Percentiles rank a stretch among this genome's conserved stretches.
These are phyloP conservation scores for Rutilus rutilus DNA, from an alignment of 2,113 vertebrate species.

Conservation along the genomic window DNA sequence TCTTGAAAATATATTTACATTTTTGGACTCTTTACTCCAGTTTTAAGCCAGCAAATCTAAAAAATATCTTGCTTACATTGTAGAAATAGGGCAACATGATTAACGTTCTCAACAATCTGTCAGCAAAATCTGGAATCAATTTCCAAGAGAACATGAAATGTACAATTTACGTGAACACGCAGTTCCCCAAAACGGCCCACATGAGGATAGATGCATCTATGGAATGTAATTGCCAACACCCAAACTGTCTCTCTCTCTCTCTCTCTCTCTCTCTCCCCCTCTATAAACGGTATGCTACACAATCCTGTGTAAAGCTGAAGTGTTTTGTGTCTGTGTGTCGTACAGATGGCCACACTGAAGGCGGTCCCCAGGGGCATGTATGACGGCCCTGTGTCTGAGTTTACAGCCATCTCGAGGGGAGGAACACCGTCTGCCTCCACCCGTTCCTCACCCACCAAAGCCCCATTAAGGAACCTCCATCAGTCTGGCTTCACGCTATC, in stretches of 20 bases:
- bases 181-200: neutral
- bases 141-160: neutral
- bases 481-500: constrained; percentile 96
- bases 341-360: constrained; percentile 90
- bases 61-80: constrained; percentile 7
- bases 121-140: neutral
- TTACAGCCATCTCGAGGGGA: constrained; percentile 89
- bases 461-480: constrained; percentile 91
- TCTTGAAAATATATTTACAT: neutral
- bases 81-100: neutral
- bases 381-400: constrained; percentile 93
- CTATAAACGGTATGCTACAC: neutral
- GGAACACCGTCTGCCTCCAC: constrained; percentile 90
- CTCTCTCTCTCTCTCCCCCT: neutral
- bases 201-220: neutral
- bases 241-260: neutral
- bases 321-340: constrained; percentile 7
- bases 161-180: neutral
- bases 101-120: neutral
- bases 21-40: neutral
- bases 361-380: constrained; percentile 96
- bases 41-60: neutral
- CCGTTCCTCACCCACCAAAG: constrained; percentile 89
- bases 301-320: too few relatives aligned
- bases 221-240: neutral